Evolutionary conservation across 2,797 vertebrate genomes (phyloP).

Genomic region (Sebastes itinus): DNA sequence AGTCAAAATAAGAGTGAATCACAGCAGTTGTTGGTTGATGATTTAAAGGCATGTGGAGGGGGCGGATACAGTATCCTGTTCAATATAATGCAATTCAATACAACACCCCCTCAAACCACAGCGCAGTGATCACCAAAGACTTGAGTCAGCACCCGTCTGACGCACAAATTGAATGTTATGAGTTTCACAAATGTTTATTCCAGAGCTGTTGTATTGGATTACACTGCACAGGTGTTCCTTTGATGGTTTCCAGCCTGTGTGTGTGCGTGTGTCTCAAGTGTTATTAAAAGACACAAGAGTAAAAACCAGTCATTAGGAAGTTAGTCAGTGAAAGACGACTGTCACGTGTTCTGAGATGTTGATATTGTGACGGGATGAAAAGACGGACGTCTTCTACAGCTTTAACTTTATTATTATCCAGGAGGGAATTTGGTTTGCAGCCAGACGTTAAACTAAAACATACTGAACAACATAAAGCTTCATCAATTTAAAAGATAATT

Average conservation of each 20-base stretch:
- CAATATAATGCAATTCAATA: neutral
- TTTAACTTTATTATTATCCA: neutral
- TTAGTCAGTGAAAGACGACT: neutral
- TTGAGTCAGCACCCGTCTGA: slow-evolving; percentile 27
- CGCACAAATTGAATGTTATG: neutral
- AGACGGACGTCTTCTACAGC: neutral
- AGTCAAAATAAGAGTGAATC: slow-evolving; percentile 22
- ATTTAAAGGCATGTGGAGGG: slow-evolving; percentile 14
- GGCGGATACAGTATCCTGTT: slow-evolving; percentile 7
- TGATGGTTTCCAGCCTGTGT: neutral
- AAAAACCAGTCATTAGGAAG: neutral
- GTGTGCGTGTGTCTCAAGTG: neutral
- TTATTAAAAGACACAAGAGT: neutral
- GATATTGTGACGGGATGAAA: neutral
- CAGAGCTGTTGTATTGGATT: neutral
- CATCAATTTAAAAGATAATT: neutral
- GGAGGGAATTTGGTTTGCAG: neutral
- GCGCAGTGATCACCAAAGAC: slow-evolving; percentile 14
- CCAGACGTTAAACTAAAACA: neutral
- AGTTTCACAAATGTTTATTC: slow-evolving; percentile 3
- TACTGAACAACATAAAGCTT: neutral
- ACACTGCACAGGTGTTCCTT: slow-evolving; percentile 21
- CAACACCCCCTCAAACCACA: slow-evolving; percentile 35
- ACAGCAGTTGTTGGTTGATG: neutral
- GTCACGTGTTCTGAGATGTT: neutral